Conservation (phyloP, 2,888 invertebrate species). For the Bombylius discolor region DNA sequence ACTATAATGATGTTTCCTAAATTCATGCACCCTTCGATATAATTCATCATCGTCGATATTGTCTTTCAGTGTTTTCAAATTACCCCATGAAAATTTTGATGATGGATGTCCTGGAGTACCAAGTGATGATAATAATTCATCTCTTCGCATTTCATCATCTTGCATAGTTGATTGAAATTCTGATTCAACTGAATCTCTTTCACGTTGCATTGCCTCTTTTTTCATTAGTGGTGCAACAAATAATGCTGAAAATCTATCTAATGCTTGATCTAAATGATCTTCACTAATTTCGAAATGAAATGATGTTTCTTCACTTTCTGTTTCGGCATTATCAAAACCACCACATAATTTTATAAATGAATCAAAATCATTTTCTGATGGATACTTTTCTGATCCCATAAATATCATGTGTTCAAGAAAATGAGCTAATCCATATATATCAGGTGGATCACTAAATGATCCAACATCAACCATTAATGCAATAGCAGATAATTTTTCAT, state of each 20-base stretch:
- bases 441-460: slow-evolving; percentile 61
- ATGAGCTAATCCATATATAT: slow-evolving; percentile 69
- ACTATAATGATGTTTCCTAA: slow-evolving; percentile 65
- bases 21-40: slow-evolving; percentile 57
- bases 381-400: slow-evolving; percentile 85
- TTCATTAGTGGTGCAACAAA: slow-evolving; percentile 77
- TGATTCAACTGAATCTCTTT: slow-evolving; percentile 78
- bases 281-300: slow-evolving; percentile 84
- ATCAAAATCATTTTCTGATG: slow-evolving; percentile 74
- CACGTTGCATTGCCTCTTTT: slow-evolving; percentile 71
- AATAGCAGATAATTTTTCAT: slow-evolving; percentile 51
- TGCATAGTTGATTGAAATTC: slow-evolving; percentile 73
- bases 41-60: slow-evolving; percentile 52
- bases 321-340: slow-evolving; percentile 75
- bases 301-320: slow-evolving; percentile 74
- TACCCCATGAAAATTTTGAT: slow-evolving; percentile 75
- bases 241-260: slow-evolving; percentile 78
- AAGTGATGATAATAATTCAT: slow-evolving; percentile 60
- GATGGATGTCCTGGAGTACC: slow-evolving; percentile 57
- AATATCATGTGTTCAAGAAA: slow-evolving; percentile 86
- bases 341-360: slow-evolving; percentile 70
- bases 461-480: slow-evolving; percentile 65
- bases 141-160: slow-evolving; percentile 59
- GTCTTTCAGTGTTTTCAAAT: slow-evolving; percentile 57
- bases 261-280: slow-evolving; percentile 56